Evolutionary conservation across 2,888 invertebrate genomes (phyloP).

Genomic region (Torymus texanus): DNA sequence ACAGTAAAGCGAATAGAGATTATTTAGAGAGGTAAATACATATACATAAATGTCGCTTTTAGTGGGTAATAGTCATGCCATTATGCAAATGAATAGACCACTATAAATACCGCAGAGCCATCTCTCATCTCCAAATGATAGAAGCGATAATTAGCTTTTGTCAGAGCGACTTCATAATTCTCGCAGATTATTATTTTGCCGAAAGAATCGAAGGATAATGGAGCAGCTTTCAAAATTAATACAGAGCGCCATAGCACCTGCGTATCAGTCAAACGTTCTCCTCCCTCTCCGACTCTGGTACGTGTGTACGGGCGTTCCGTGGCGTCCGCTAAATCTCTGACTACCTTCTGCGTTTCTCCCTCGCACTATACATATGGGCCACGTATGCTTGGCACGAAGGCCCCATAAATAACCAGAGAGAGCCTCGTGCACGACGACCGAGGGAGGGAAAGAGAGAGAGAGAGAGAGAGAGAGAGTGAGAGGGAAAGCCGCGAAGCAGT

Average conservation of each 20-base stretch:
- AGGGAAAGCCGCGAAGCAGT: conserved; percentile 4
- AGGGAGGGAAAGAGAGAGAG: background rate
- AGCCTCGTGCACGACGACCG: background rate
- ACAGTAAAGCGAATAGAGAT: too few species aligned
- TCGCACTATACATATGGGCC: conserved; percentile 56
- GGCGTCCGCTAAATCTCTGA: conserved; percentile 29
- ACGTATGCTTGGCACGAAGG: conserved; percentile 69
- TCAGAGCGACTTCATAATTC: too few species aligned
- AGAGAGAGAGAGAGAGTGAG: background rate
- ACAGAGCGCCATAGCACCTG: background rate
- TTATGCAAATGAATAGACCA: too few species aligned
- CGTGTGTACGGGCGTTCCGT: background rate
- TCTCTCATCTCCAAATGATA: too few species aligned
- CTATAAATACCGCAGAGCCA: too few species aligned
- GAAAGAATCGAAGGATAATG: too few species aligned
- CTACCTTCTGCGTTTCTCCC: background rate
- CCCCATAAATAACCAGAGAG: conserved; percentile 68
- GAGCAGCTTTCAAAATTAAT: background rate
- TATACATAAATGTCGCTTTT: too few species aligned
- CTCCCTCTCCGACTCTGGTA: too few species aligned
- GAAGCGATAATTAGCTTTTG: too few species aligned
- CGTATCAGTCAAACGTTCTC: conserved; percentile 16
- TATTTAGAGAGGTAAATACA: too few species aligned
- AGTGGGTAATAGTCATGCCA: too few species aligned
- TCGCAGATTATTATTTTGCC: too few species aligned